A percentile compares a stretch with the other conserved stretches of the same genome.
phyloP scores from a whole-genome alignment of 1,140 invertebrate species.

The Panonychus citri region DNA sequence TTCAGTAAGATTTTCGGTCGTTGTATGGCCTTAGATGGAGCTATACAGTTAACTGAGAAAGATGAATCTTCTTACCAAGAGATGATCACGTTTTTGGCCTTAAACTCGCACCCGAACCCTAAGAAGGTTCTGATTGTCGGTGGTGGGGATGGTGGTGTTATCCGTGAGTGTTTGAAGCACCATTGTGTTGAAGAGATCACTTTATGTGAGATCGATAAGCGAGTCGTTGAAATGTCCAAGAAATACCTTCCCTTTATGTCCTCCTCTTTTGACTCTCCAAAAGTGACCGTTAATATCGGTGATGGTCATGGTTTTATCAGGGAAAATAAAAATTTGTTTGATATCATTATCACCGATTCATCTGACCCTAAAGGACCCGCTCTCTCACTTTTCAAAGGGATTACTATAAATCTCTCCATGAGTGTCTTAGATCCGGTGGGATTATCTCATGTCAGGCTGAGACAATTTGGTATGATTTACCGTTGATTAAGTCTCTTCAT shows the following conservation, averaged over 20 bases:
- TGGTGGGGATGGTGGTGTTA: slow-evolving; percentile 88
- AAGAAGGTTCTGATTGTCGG: slow-evolving; percentile 68
- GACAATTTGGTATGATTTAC: slow-evolving; percentile 62
- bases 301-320: slow-evolving; percentile 91
- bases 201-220: slow-evolving; percentile 82
- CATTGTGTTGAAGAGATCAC: slow-evolving; percentile 58
- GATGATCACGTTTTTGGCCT: slow-evolving; percentile 83
- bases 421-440: slow-evolving; percentile 54
- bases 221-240: slow-evolving; percentile 74
- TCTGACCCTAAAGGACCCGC: slow-evolving; percentile 38
- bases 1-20: slow-evolving; percentile 58
- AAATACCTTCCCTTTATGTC: slow-evolving; percentile 76
- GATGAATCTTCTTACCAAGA: slow-evolving; percentile 98
- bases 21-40: slow-evolving; percentile 74
- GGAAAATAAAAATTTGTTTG: slow-evolving; percentile 58
- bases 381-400: slow-evolving; percentile 41
- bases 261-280: slow-evolving; percentile 52
- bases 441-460: slow-evolving; percentile 71
- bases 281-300: slow-evolving; percentile 57
- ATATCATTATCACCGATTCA: slow-evolving; percentile 95
- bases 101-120: slow-evolving; percentile 73
- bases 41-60: slow-evolving; percentile 83
- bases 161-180: slow-evolving; percentile 81
- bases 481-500: slow-evolving; percentile 49
- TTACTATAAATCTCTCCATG: slow-evolving; percentile 66